Conservation (phyloP, 2,113 vertebrate species). For the Irena cyanogastra region DNA sequence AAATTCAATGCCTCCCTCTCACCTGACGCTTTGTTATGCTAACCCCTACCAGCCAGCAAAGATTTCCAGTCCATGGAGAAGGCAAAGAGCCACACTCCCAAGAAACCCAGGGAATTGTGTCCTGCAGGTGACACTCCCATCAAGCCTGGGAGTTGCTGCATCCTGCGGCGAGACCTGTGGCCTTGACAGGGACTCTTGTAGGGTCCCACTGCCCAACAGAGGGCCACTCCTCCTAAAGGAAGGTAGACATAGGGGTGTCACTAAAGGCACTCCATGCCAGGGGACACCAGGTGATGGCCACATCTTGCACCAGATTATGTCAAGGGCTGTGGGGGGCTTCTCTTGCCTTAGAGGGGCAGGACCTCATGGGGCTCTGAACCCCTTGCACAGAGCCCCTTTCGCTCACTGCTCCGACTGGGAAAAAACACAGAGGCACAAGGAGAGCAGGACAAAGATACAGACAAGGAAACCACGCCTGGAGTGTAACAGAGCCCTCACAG, state of each 20-base stretch:
- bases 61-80: background rate
- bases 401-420: fast-evolving
- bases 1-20: conserved; percentile 41
- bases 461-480: background rate
- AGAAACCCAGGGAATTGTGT: background rate
- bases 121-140: background rate
- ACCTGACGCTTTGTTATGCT: background rate
- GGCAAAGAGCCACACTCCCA: background rate
- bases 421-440: background rate
- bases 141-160: fast-evolving
- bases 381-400: background rate
- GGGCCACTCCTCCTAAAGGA: background rate
- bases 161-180: background rate
- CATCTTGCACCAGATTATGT: fast-evolving
- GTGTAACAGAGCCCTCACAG: background rate
- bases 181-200: fast-evolving
- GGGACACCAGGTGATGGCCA: background rate
- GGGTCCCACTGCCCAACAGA: fast-evolving
- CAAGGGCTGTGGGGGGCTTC: fast-evolving
- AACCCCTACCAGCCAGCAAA: background rate
- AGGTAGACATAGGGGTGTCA: fast-evolving
- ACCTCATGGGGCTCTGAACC: fast-evolving
- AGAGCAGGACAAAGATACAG: fast-evolving
- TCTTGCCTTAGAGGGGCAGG: background rate
- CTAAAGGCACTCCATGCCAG: background rate